phyloP scores from a whole-genome alignment of 2,797 vertebrate genomes.

The Cebuella pygmaea region DNA sequence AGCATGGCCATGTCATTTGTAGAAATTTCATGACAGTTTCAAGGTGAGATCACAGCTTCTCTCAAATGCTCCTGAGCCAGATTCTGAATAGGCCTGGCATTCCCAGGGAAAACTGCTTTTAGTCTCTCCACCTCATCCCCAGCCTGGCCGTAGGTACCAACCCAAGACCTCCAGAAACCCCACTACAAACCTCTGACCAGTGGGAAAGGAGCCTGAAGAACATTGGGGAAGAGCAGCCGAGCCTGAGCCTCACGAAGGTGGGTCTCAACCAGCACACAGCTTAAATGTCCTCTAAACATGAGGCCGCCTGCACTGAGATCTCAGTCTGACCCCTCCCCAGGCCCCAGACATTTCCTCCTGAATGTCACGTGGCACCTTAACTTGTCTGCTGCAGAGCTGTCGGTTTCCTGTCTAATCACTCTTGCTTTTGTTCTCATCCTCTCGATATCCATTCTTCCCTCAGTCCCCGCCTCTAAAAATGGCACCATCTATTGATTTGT shows the following conservation, averaged over 20 bases:
- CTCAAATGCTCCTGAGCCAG: neutral
- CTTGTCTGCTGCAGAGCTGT: neutral
- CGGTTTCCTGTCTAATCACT: neutral
- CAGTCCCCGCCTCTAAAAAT: neutral
- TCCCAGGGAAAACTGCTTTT: neutral
- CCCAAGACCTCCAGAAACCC: neutral
- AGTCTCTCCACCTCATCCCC: too few species aligned
- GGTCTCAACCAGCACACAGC: too few species aligned
- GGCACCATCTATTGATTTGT: neutral
- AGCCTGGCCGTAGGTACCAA: accelerated
- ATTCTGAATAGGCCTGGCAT: neutral
- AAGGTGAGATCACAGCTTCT: neutral
- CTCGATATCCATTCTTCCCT: neutral
- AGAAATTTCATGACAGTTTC: neutral
- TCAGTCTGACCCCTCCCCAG: neutral
- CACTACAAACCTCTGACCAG: accelerated
- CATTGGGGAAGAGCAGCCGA: accelerated
- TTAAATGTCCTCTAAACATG: neutral
- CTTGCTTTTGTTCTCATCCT: neutral
- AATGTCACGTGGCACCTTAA: neutral
- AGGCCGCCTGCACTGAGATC: too few species aligned
- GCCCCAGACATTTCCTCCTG: neutral
- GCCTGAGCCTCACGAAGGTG: neutral
- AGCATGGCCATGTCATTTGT: neutral
- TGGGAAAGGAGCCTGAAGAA: neutral